Evolutionary conservation across 2,113 vertebrate genomes (phyloP).

Genomic region (Prunella himalayana): DNA sequence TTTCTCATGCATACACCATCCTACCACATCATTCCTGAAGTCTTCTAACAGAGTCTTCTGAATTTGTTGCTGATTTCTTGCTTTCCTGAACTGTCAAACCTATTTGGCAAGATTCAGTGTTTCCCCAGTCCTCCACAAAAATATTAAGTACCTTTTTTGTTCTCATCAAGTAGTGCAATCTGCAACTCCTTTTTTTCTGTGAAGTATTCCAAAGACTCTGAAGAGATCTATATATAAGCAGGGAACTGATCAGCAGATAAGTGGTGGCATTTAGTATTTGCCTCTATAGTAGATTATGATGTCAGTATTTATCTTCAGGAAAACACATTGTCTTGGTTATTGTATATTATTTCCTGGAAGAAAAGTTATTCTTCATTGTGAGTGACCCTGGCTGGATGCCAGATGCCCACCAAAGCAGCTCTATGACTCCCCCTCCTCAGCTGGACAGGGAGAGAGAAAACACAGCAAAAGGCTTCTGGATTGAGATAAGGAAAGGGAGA

Average conservation of each 20-base stretch:
- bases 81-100: background rate
- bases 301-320: background rate
- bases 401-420: background rate
- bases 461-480: background rate
- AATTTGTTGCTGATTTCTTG: background rate
- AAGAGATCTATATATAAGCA: background rate
- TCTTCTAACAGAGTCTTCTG: background rate
- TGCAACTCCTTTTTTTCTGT: background rate
- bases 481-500: background rate
- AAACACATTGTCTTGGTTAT: background rate
- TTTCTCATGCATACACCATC: background rate
- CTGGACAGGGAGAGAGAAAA: background rate
- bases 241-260: background rate
- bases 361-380: background rate
- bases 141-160: background rate
- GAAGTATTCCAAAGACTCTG: background rate
- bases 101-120: background rate
- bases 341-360: background rate
- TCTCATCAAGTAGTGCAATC: background rate
- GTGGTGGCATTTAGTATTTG: background rate
- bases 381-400: background rate
- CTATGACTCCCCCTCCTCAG: background rate
- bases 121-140: background rate
- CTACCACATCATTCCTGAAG: accelerated
- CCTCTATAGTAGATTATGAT: background rate